These are phyloP conservation scores for Pangasius macronema DNA, from an alignment of 2,797 vertebrate species.

Conservation along the genomic window DNA sequence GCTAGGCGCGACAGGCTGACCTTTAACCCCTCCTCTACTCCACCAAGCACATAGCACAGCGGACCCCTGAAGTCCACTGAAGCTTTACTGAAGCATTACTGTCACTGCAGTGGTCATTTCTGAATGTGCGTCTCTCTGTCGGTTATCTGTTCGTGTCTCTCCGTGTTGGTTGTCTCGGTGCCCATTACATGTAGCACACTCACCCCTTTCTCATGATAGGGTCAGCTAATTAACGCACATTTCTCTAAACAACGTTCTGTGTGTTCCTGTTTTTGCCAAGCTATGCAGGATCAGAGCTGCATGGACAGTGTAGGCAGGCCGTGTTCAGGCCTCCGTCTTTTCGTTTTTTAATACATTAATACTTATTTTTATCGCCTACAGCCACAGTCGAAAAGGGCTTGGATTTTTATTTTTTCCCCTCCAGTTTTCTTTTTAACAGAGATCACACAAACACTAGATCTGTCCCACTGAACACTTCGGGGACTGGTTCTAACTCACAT, in stretches of 20 bases:
- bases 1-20: constrained; percentile 61
- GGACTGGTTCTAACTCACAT: constrained; percentile 56
- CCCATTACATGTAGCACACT: constrained; percentile 72
- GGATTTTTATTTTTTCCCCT: constrained; percentile 58
- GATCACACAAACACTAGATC: constrained; percentile 64
- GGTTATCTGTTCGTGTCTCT: not conserved
- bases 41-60: constrained; percentile 39
- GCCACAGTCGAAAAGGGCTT: constrained; percentile 62
- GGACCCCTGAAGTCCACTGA: constrained; percentile 21
- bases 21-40: constrained; percentile 43
- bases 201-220: constrained; percentile 67
- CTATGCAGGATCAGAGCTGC: constrained; percentile 62
- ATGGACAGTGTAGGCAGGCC: constrained; percentile 63
- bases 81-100: constrained; percentile 42
- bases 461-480: constrained; percentile 59
- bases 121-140: constrained; percentile 18
- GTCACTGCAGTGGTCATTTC: constrained; percentile 32
- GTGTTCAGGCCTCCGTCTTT: constrained; percentile 61
- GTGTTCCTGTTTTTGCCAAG: constrained; percentile 31
- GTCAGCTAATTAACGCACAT: constrained; percentile 59
- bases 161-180: constrained; percentile 51
- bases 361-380: constrained; percentile 68
- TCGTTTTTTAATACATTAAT: constrained; percentile 55
- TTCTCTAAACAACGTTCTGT: constrained; percentile 41
- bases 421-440: constrained; percentile 46